Conservation (phyloP, 35 echinoderm and acorn worm species). For the Apostichopus japonicus region DNA sequence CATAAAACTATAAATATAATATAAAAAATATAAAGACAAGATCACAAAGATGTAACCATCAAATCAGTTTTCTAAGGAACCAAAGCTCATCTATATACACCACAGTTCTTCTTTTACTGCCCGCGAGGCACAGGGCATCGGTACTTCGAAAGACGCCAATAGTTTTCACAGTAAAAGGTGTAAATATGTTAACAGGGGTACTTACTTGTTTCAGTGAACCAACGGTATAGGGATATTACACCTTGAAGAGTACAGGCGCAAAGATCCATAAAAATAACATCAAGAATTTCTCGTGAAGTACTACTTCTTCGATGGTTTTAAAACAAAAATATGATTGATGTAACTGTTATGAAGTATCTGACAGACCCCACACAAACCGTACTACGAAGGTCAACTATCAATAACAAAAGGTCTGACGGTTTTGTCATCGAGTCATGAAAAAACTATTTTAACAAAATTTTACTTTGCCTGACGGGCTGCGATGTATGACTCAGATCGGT, state of each 20-base stretch:
- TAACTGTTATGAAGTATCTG: background rate
- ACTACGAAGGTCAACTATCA: background rate
- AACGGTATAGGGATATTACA: background rate
- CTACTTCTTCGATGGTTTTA: too few species aligned
- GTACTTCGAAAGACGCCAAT: background rate
- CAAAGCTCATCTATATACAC: background rate
- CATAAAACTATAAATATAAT: too few species aligned
- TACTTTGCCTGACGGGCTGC: too few species aligned
- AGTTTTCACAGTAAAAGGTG: background rate
- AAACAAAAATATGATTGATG: background rate
- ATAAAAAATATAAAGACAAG: background rate
- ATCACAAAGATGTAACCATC: background rate
- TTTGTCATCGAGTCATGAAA: background rate
- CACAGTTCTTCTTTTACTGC: background rate
- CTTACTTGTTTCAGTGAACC: background rate
- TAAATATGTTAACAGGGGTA: background rate
- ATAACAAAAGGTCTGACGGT: background rate
- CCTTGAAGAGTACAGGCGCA: too few species aligned
- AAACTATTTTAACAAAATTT: background rate
- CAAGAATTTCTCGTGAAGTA: too few species aligned
- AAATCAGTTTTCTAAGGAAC: background rate
- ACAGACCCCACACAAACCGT: background rate
- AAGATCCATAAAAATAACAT: too few species aligned
- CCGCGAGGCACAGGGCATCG: background rate
- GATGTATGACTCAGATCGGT: too few species aligned